Evolutionary conservation across 2,113 vertebrate species (phyloP).

Genomic region (Shinisaurus crocodilurus): DNA sequence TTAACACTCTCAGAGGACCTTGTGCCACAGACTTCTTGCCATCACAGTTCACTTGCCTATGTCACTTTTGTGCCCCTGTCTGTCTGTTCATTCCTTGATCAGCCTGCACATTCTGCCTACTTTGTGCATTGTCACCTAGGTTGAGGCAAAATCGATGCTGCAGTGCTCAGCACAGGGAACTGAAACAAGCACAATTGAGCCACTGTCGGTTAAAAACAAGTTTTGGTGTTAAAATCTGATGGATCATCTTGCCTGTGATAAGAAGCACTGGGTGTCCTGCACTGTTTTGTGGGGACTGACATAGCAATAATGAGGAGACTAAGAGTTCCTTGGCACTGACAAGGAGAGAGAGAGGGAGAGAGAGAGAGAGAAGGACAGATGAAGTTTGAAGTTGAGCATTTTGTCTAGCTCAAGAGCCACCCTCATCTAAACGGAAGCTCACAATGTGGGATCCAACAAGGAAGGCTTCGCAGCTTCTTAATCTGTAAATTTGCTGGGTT

Average conservation of each 20-base stretch:
- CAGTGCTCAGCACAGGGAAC: neutral
- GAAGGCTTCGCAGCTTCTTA: neutral
- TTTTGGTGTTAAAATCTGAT: neutral
- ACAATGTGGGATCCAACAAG: neutral
- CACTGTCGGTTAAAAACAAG: neutral
- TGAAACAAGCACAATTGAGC: neutral
- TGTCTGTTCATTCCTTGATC: neutral
- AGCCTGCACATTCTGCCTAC: neutral
- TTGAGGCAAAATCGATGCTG: neutral
- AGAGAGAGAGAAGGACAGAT: neutral
- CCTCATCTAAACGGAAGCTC: neutral
- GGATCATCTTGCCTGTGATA: neutral
- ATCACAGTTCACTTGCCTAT: neutral
- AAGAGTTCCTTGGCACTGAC: neutral
- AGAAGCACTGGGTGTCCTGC: neutral
- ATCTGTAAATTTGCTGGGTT: neutral
- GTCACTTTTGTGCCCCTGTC: neutral
- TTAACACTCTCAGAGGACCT: neutral
- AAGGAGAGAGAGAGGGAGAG: neutral
- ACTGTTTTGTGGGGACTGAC: neutral
- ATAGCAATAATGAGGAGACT: neutral
- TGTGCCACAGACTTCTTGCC: neutral
- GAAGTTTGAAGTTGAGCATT: slow-evolving; percentile 4
- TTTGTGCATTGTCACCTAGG: neutral
- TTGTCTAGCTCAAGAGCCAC: neutral